Conservation (phyloP, 2,797 vertebrate genomes). For the Eurystomus glaucurus region DNA sequence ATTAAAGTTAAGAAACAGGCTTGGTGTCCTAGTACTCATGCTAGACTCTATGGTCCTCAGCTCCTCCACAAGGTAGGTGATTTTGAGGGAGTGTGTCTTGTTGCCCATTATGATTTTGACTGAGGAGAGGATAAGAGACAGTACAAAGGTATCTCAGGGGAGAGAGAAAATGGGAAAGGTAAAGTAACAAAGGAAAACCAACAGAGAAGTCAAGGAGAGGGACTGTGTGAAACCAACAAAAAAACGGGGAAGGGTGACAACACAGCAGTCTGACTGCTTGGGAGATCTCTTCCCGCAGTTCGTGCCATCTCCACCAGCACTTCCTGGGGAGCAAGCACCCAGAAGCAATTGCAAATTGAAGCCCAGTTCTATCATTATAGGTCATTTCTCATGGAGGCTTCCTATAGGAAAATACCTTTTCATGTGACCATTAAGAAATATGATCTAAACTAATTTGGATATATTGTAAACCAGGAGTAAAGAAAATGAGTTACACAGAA, state of each 20-base stretch:
- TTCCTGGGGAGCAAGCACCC: background rate
- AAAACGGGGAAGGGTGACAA: background rate
- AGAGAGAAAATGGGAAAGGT: conserved; percentile 8
- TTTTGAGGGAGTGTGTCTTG: background rate
- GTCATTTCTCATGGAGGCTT: background rate
- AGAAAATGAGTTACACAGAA: background rate
- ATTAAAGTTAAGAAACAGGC: background rate
- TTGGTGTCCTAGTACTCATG: background rate
- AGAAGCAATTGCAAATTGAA: background rate
- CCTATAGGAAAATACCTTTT: background rate
- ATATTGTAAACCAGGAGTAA: background rate
- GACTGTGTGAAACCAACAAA: background rate
- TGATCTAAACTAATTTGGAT: background rate
- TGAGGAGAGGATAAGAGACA: background rate
- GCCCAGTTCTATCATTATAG: background rate
- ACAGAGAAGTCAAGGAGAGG: background rate
- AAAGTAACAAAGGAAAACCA: conserved; percentile 15
- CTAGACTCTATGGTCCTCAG: background rate
- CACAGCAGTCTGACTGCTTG: background rate
- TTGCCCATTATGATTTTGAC: background rate
- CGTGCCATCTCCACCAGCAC: background rate
- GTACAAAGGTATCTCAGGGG: background rate
- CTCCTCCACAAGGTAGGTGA: background rate
- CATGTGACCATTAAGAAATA: background rate
- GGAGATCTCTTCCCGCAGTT: background rate